Percentiles rank a stretch among this genome's conserved stretches.
phyloP scores from a whole-genome alignment of 2,113 vertebrate species.

The Sebastes schlegelii region DNA sequence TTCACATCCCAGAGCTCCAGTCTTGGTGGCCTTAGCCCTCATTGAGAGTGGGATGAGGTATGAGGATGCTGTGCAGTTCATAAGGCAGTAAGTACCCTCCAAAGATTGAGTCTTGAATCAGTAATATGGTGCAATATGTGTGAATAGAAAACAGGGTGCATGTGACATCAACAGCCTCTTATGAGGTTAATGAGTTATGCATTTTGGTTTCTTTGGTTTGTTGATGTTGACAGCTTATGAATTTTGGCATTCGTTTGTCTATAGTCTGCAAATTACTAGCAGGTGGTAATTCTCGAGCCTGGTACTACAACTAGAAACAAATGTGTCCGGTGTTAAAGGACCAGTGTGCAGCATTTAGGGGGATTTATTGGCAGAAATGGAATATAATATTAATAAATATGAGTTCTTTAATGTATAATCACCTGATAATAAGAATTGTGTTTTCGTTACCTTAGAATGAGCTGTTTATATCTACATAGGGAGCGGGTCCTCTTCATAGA shows the following conservation, averaged over 20 bases:
- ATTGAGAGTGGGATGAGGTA: constrained; percentile 99
- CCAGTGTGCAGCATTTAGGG: too few relatives aligned
- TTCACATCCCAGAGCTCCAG: constrained; percentile 90
- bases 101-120: not conserved
- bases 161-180: not conserved
- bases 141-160: not conserved
- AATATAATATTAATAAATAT: too few relatives aligned
- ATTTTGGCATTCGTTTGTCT: not conserved
- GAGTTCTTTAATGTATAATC: too few relatives aligned
- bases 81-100: constrained; percentile 93
- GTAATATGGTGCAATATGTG: not conserved
- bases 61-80: constrained; percentile 98
- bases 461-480: too few relatives aligned
- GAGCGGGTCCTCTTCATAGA: too few relatives aligned
- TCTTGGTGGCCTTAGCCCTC: constrained; percentile 97
- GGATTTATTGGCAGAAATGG: too few relatives aligned
- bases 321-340: not conserved
- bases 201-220: not conserved
- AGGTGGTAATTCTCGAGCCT: not conserved
- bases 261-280: not conserved
- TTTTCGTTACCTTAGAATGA: too few relatives aligned
- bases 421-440: too few relatives aligned
- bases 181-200: not conserved
- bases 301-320: not conserved
- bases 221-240: not conserved